These are phyloP conservation scores for Amblyraja radiata DNA, from an alignment of 2,797 vertebrate genomes.

Conservation along the genomic window DNA sequence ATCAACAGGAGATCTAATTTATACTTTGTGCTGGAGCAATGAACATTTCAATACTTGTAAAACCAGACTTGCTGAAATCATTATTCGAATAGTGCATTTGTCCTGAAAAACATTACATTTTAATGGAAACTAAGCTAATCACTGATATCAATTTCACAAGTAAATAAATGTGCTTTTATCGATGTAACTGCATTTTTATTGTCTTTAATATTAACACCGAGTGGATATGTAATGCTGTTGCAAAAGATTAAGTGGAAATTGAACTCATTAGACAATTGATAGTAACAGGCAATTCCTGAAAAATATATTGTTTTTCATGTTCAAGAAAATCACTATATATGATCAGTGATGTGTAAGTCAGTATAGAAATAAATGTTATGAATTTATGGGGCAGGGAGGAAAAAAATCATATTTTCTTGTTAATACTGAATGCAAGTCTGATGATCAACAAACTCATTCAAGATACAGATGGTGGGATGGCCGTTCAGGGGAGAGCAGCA, in stretches of 20 bases:
- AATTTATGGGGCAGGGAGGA: neutral
- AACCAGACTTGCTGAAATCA: neutral
- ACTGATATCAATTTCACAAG: neutral
- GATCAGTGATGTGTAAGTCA: neutral
- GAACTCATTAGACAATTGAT: neutral
- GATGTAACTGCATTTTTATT: neutral
- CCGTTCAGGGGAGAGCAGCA: no score
- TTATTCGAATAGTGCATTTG: neutral
- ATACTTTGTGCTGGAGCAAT: neutral
- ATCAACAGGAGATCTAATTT: neutral
- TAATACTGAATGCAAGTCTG: no score
- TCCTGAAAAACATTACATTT: neutral
- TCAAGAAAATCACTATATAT: neutral
- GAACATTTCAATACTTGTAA: slow-evolving; percentile 7
- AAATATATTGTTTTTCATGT: neutral
- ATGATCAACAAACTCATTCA: no score
- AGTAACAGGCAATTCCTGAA: neutral
- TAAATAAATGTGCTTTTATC: neutral
- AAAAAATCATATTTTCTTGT: neutral
- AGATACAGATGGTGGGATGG: no score
- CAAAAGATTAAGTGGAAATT: neutral
- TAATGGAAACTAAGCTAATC: neutral
- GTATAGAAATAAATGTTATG: neutral
- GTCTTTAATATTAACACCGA: neutral
- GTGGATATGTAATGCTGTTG: neutral